Conservation (phyloP, 2,797 vertebrate genomes). For the Etheostoma perlongum region DNA sequence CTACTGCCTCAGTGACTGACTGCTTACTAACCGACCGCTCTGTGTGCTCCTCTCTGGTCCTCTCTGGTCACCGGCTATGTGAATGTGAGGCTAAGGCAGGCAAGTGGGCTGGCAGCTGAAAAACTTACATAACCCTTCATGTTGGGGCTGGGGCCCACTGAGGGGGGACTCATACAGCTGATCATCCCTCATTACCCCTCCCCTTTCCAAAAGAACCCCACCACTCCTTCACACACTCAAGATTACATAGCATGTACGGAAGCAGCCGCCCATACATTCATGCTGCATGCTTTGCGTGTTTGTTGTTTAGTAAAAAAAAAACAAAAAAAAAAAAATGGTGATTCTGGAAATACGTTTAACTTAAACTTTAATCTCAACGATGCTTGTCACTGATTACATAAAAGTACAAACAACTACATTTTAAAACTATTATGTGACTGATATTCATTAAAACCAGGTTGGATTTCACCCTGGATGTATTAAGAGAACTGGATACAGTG, state of each 20-base stretch:
- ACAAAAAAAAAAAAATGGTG: neutral
- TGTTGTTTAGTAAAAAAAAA: neutral
- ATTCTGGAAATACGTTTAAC: neutral
- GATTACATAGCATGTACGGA: conserved; percentile 48
- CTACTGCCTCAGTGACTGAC: conserved; percentile 59
- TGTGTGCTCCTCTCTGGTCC: conserved; percentile 39
- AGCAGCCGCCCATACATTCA: conserved; percentile 43
- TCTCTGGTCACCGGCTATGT: conserved; percentile 53
- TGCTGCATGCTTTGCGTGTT: conserved; percentile 7
- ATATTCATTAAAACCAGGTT: neutral
- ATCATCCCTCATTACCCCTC: neutral
- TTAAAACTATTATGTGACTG: neutral
- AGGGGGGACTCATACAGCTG: conserved; percentile 62
- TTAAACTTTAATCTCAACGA: neutral
- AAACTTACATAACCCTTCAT: conserved; percentile 83
- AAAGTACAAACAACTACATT: neutral
- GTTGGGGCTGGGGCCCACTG: conserved; percentile 71
- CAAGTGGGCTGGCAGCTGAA: conserved; percentile 76
- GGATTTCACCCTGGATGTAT: too few relatives aligned
- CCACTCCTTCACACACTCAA: conserved; percentile 37
- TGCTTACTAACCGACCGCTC: conserved; percentile 32
- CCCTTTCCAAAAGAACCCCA: neutral
- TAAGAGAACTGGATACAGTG: too few relatives aligned
- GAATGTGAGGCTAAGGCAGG: conserved; percentile 67
- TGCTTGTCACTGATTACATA: neutral